Base-by-base conservation (phyloP, 1,140 invertebrate genomes). In the Drosophila ficusphila region DNA sequence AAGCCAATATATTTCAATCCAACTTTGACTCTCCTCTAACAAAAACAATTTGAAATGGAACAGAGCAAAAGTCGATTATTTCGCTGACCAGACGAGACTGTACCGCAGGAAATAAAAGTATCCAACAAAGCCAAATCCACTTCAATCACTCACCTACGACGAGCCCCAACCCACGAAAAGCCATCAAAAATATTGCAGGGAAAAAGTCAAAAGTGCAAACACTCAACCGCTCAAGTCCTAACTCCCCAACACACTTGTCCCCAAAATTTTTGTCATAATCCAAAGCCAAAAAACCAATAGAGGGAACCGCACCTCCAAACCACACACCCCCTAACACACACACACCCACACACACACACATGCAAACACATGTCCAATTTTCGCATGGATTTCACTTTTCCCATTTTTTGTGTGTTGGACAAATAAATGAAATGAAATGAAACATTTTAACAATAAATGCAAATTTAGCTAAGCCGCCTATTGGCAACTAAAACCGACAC, bases 361-460 rank as follows among this genome's bases (percentile, higher is more conserved):
- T 48, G 46, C 18, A 68, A 52, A 56, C 76, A 79, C 72, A 75
- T 85, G 71, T 64, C 44, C 57, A 70, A 69, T 85, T 73, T 78
- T 68, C 46, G 68, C 60, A 53, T 51, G 70, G 64, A 61, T 83
- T 68, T 74, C 62, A 49, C 46, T 68, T 52, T 78, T 57, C 23
- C 34, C 23, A 16, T 36, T 58, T 23, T 18, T 41, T 51, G 18
- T 23, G 36, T 18, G 34, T 19, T 25, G 41, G 46, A 54, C 72
- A 86, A 86, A 86, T 79, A 85, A 70, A 85, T 85, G 67, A 86
- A 86, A 83, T 75, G 70, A 83, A 83, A 86, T 88, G 77, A 88
- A 86, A 86, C 82, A 88, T 86, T 86, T 88, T 81, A 86, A 88
- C 82, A 86, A 85, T 85, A 85, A 85, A 85, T 85, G 81, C 81